phyloP scores from a whole-genome alignment of 2,888 invertebrate genomes.

The Agelastica alni region DNA sequence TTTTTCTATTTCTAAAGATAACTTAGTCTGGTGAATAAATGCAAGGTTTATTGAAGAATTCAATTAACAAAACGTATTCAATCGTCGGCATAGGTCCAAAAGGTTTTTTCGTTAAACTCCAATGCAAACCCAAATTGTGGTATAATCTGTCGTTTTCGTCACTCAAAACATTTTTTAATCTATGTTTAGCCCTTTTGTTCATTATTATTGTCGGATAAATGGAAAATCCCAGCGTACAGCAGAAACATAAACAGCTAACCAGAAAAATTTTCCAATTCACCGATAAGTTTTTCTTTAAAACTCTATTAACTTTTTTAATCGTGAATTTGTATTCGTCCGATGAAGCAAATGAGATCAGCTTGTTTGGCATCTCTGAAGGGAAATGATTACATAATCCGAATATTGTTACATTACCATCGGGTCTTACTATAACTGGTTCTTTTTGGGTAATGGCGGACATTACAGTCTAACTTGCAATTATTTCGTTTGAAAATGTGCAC shows the following conservation, averaged over 20 bases:
- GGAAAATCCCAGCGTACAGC: constrained; percentile 44
- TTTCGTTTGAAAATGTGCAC: not conserved
- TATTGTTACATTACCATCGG: constrained; percentile 43
- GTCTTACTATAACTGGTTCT: constrained; percentile 40
- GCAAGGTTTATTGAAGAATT: constrained; percentile 37
- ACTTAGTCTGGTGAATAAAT: constrained; percentile 30
- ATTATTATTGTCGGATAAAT: constrained; percentile 40
- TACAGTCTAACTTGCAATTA: constrained; percentile 5
- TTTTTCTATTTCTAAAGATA: no score
- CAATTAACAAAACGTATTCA: constrained; percentile 45
- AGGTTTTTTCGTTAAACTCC: constrained; percentile 39
- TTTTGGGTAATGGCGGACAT: constrained; percentile 14
- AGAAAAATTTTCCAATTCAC: constrained; percentile 39
- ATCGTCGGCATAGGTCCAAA: constrained; percentile 35
- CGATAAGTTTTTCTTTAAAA: constrained; percentile 33
- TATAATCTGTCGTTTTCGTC: constrained; percentile 44
- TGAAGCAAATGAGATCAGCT: constrained; percentile 39
- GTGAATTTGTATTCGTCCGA: constrained; percentile 46
- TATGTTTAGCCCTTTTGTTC: constrained; percentile 37
- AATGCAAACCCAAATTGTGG: constrained; percentile 42
- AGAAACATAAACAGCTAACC: constrained; percentile 41
- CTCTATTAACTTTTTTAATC: constrained; percentile 39
- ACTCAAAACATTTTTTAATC: constrained; percentile 36
- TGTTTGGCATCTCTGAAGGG: constrained; percentile 38
- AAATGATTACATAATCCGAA: constrained; percentile 45